Conservation (phyloP, 2,888 invertebrate species). For the Bombylius major region DNA sequence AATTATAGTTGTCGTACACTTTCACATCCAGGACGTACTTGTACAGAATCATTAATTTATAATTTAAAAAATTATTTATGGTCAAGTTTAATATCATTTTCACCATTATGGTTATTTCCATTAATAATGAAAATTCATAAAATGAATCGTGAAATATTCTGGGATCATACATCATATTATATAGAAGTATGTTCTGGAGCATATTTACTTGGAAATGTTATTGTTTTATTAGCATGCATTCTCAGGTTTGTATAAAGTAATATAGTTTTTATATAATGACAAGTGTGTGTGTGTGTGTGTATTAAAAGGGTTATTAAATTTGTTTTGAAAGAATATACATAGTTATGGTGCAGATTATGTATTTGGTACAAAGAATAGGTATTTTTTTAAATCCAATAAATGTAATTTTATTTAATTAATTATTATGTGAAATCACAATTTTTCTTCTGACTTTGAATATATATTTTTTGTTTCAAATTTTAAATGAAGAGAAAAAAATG, state of each 20-base stretch:
- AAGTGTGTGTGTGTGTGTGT: not conserved
- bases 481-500: too few relatives aligned
- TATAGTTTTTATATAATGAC: not conserved
- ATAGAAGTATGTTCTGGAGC: not conserved
- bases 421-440: too few relatives aligned
- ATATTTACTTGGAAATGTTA: not conserved
- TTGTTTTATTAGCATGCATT: not conserved
- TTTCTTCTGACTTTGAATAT: too few relatives aligned
- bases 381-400: too few relatives aligned
- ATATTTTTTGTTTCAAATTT: not conserved
- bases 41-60: conserved; percentile 12
- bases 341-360: too few relatives aligned
- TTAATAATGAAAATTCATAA: not conserved
- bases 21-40: conserved; percentile 19
- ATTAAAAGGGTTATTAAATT: not conserved
- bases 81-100: conserved; percentile 22
- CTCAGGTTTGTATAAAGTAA: not conserved
- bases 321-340: too few relatives aligned
- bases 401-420: too few relatives aligned
- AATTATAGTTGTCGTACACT: conserved; percentile 19
- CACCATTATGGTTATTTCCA: conserved; percentile 2
- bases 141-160: not conserved
- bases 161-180: not conserved
- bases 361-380: too few relatives aligned
- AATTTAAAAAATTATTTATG: conserved; percentile 13